Evolutionary conservation across 2,113 vertebrate species (phyloP), one percentile per base, ranked within the genome.

Genomic region (Ancistrus triradiatus): DNA sequence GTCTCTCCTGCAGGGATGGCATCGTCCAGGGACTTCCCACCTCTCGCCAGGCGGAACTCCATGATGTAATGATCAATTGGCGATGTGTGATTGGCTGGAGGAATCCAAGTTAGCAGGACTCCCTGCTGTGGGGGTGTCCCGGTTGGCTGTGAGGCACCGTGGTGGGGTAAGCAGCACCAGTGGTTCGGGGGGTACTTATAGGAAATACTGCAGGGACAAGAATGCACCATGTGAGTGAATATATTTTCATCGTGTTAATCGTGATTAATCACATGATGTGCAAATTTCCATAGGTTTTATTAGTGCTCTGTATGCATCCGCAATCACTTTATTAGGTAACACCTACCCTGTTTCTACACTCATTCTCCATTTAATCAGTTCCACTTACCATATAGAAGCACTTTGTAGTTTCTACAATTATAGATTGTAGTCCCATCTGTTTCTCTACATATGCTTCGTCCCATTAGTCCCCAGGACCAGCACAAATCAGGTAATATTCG

Each of bases 81-180:
- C 78, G 94, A 95, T 79, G 86, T 97, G 88, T 98, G 96, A 85
- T 98, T 98, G 85, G 93, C 92, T 55, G 96, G 95, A 49, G 92
- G 93, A 68, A 98, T 93, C 96, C 96, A 98, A 17, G 91, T 91
- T 81, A 98, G 84, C 74, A 98, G 90, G 80, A 98, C 91, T 74
- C 96, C 96, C 90, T 97, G 96, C 85, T 94, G 94, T 78, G 96
- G n/a, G n/a, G n/a, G n/a, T n/a, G n/a, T n/a, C 98, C 86, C 96
- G 90, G 85, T 98, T 98, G 89, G 95, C 96, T 91, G 92, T 98
- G 89, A 98, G 96, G 93, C 96, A 98, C 92, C 96, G 91, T 83
- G 96, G 96, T 95, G 95, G 93, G 85, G 94, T 93, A 89, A 98
- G 91, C 90, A 98, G 92, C 93, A 98, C 92, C 91, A 95, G 89